phyloP scores from a whole-genome alignment of 2,113 vertebrate species.

The Lepus europaeus region DNA sequence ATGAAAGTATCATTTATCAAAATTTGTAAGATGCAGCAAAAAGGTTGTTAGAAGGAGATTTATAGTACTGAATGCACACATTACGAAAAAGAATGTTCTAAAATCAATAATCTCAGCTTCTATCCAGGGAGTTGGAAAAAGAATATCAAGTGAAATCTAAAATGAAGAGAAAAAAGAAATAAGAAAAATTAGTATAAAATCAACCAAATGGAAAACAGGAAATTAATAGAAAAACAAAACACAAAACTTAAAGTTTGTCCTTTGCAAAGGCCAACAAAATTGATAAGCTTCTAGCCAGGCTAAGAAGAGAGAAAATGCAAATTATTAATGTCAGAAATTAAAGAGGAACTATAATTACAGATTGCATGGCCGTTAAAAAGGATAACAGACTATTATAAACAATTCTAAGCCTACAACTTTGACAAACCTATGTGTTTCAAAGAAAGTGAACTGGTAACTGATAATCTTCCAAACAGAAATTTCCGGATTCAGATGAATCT shows the following conservation, averaged over 20 bases:
- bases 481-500: background rate
- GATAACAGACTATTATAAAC: background rate
- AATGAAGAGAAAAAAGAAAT: background rate
- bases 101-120: background rate
- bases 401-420: background rate
- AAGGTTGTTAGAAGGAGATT: background rate
- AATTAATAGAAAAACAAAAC: background rate
- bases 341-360: background rate
- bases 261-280: background rate
- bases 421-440: background rate
- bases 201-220: background rate
- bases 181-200: conserved; percentile 4
- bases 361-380: background rate
- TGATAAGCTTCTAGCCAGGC: background rate
- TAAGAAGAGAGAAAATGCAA: background rate
- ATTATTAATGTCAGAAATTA: background rate
- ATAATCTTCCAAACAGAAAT: background rate
- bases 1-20: background rate
- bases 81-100: background rate
- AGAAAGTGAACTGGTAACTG: background rate
- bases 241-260: background rate
- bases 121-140: background rate
- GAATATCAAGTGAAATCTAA: background rate
- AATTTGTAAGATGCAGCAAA: background rate
- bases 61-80: background rate